These are phyloP conservation scores for Corythoichthys haematopterus DNA, from an alignment of 2,113 vertebrate genomes.

Conservation along the genomic window DNA sequence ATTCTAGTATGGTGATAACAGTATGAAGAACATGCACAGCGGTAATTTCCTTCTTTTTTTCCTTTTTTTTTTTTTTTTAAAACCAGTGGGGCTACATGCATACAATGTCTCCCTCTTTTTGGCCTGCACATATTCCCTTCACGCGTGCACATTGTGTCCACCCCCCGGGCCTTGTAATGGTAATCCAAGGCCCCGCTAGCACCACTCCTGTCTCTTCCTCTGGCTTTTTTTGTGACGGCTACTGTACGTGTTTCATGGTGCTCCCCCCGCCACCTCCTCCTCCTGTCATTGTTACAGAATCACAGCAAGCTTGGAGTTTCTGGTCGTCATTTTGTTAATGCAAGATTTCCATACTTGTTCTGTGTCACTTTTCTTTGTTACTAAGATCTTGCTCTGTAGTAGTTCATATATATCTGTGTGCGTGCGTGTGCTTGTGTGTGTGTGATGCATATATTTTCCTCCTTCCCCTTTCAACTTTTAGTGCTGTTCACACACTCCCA, in stretches of 20 bases:
- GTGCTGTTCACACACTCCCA: slow-evolving; percentile 39
- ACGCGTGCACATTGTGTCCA: slow-evolving; percentile 58
- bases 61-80: slow-evolving; percentile 20
- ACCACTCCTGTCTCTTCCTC: slow-evolving; percentile 55
- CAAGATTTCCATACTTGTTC: slow-evolving; percentile 72
- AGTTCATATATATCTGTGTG: slow-evolving; percentile 71
- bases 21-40: slow-evolving; percentile 34
- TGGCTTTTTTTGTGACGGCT: slow-evolving; percentile 65
- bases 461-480: slow-evolving; percentile 44
- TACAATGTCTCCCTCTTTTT: slow-evolving; percentile 64
- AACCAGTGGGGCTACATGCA: slow-evolving; percentile 37
- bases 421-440: background rate
- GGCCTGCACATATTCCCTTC: slow-evolving; percentile 64
- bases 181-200: slow-evolving; percentile 73
- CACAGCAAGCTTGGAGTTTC: slow-evolving; percentile 85
- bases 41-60: slow-evolving; percentile 22
- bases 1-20: background rate
- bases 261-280: slow-evolving; percentile 28
- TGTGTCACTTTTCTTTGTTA: slow-evolving; percentile 68
- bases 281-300: slow-evolving; percentile 87
- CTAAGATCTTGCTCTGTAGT: slow-evolving; percentile 62
- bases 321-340: slow-evolving; percentile 73
- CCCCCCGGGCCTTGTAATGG: slow-evolving; percentile 82
- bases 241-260: slow-evolving; percentile 73
- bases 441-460: slow-evolving; percentile 72